Evolutionary conservation across 2,888 invertebrate genomes (phyloP), one percentile per base, ranked within the genome.

Genomic region (Spilosoma lubricipeda): DNA sequence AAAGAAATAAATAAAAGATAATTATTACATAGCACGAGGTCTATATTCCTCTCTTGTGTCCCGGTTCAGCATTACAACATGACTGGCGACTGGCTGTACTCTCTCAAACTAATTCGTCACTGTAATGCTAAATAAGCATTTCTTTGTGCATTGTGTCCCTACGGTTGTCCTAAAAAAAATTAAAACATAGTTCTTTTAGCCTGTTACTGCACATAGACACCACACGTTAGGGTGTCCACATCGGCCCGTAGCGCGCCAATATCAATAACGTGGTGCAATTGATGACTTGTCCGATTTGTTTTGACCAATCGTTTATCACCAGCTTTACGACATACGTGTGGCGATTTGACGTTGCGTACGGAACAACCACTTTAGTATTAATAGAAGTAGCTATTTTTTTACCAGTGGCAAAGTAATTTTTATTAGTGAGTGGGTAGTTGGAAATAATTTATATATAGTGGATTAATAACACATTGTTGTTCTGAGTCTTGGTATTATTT

Each of bases 251-350:
- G 66, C 78, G 75, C 85, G 85, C 89, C 94, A 89, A 94, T 95
- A 95, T 95, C 95, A 95, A 96, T 96, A 96, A 94, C 90, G 85
- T 88, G 79, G 59, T 82, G 88, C 92, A 95, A 96, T 94, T 94
- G 95, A 96, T 95, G 95, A 88, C 92, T 90, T 91, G 93, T 93
- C 93, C 90, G 95, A 95, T 95, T 96, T 93, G 91, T 85, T 89
- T 87, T 84, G 90, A 88, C 90, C 90, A 90, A 88, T 90, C 94
- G 91, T 95, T 90, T 89, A 88, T 95, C 94, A 93, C 88, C 72
- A 87, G 88, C 78, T 95, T 95, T 95, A 95, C 92, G 94, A 89
- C 85, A 86, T 80, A 89, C 91, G 91, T 91, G 92, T 84, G 85
- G 82, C 79, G 82, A 81, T 82, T 81, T 89, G 91, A 90, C 90